Base-by-base conservation (phyloP, 2,113 vertebrate genomes). In the Numida meleagris region DNA sequence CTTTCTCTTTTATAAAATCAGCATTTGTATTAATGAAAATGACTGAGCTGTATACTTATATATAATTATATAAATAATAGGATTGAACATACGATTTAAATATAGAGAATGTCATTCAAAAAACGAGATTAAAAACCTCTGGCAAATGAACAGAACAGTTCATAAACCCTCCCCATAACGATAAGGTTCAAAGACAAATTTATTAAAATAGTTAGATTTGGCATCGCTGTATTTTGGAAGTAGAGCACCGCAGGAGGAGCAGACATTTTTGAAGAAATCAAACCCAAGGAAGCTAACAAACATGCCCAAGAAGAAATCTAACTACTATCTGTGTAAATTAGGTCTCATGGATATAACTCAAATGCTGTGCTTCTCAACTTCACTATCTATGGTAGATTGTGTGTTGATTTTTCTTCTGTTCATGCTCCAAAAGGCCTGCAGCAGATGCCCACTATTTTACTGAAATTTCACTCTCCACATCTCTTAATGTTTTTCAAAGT, bases 401-500 rank as follows among this genome's bases (percentile, higher is more conserved):
- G 10, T 19, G 14, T 3, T 0, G 1, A 33, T 73, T 57, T 82
- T 46, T 11, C 3, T 33, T 5, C 51, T 3, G 6, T 14, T 14
- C 8, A 51, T 40, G 46, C 16, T 66, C 36, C 62, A 42, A 33
- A 65, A 84, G 11, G 14, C 23, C 51, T 74, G 38, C 36, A 81
- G 74, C 31, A 80, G 27, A 45, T 63, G 33, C 5, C 14, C 14
- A 19, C 34, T 45, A 12, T 16, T 79, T 65, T 61, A 82, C 51
- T 21, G 19, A 38, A 57, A 36, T 42, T 77, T 58, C 46, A 51
- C 29, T 58, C 31, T n/a, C 46, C 29, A 27, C 21, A 15, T 8
- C 10, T 8, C 12, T 46, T 36, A 7, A 86, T 81, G 40, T 53
- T 81, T 29, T 45, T 66, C 50, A 76, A 12, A 23, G 31, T n/a